Evolutionary conservation across 2,888 invertebrate genomes (phyloP).

Genomic region (Synergus japonicus): DNA sequence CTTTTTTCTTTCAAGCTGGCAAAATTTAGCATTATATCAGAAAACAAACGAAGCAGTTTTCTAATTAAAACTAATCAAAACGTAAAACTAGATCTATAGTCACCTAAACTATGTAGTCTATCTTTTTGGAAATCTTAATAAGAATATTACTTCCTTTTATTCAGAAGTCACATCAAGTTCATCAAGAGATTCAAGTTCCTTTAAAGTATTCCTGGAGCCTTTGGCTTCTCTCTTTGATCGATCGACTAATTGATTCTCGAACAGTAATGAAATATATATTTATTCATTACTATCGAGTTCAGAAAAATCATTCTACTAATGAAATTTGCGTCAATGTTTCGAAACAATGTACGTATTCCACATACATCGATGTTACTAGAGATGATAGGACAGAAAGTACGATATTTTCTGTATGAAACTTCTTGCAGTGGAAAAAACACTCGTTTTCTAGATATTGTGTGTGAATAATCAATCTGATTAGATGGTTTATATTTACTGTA

Average conservation of each 20-base stretch:
- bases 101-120: slow-evolving; percentile 3
- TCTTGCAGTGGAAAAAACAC: slow-evolving; percentile 32
- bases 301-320: slow-evolving; percentile 23
- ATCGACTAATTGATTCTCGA: slow-evolving; percentile 7
- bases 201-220: background rate
- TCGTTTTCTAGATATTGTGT: slow-evolving; percentile 33
- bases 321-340: slow-evolving; percentile 27
- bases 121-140: slow-evolving; percentile 15
- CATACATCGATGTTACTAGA: slow-evolving; percentile 40
- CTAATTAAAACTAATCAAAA: slow-evolving; percentile 2
- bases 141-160: background rate
- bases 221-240: background rate
- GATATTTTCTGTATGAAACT: slow-evolving; percentile 34
- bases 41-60: slow-evolving; percentile 33
- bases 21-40: background rate
- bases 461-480: slow-evolving; percentile 38
- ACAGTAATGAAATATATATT: slow-evolving; percentile 18
- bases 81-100: slow-evolving; percentile 22
- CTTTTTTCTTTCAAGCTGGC: background rate
- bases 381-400: slow-evolving; percentile 18
- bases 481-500: slow-evolving; percentile 37
- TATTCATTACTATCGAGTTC: slow-evolving; percentile 17
- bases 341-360: slow-evolving; percentile 39
- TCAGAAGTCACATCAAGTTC: slow-evolving; percentile 12
- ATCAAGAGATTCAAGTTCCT: background rate